These are phyloP conservation scores for Matsumurasca onukii DNA, from an alignment of 1,140 invertebrate species.

Conservation along the genomic window DNA sequence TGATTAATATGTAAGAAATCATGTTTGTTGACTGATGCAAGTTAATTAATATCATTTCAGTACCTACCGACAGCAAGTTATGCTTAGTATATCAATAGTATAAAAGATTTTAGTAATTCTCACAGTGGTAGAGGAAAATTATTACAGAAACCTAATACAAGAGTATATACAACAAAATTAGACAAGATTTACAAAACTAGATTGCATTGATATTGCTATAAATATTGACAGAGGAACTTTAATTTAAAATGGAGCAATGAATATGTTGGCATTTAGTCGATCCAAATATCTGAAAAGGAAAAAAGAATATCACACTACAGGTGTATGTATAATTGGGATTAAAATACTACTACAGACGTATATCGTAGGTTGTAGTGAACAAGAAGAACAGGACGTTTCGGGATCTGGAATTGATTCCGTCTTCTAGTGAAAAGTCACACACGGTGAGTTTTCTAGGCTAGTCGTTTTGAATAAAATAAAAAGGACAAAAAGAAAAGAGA, in stretches of 20 bases:
- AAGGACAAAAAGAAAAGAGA: too few relatives aligned
- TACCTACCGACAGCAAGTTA: too few relatives aligned
- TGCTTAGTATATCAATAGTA: too few relatives aligned
- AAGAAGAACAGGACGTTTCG: not conserved
- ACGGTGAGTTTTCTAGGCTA: not conserved
- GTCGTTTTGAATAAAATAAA: conserved; percentile 4
- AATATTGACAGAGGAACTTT: not conserved
- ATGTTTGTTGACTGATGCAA: too few relatives aligned
- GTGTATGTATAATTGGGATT: not conserved
- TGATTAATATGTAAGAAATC: too few relatives aligned
- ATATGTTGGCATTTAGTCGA: conserved; percentile 47
- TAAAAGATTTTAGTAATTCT: not conserved
- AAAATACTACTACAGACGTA: not conserved
- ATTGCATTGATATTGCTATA: not conserved
- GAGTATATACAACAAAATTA: not conserved
- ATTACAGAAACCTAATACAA: not conserved
- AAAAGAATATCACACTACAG: conserved; percentile 29
- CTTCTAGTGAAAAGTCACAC: too few relatives aligned
- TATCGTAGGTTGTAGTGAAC: too few relatives aligned
- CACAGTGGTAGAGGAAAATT: not conserved
- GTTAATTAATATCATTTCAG: too few relatives aligned
- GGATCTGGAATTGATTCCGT: too few relatives aligned
- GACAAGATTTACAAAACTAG: not conserved
- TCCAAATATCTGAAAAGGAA: conserved; percentile 45
- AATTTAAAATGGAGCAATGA: conserved; percentile 46